Evolutionary conservation across 2,797 vertebrate genomes (phyloP).

Genomic region (Coregonus ussuriensis): DNA sequence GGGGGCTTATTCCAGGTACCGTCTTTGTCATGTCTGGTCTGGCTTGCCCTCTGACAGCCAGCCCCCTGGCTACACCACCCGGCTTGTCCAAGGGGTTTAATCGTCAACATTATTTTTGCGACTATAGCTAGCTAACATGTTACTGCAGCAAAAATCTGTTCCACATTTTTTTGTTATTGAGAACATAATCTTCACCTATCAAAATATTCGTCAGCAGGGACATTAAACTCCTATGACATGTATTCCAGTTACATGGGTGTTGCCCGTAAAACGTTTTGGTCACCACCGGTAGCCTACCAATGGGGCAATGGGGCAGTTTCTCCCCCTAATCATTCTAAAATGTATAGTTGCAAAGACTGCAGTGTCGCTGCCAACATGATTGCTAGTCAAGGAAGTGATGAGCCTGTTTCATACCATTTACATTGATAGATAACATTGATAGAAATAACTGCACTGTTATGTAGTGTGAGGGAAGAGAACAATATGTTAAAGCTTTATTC

Average conservation of each 20-base stretch:
- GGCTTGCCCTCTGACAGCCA: background rate
- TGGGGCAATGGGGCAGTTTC: background rate
- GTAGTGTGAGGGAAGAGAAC: background rate
- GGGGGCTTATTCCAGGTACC: background rate
- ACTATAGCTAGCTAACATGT: background rate
- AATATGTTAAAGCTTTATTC: background rate
- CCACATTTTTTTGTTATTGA: background rate
- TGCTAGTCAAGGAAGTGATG: background rate
- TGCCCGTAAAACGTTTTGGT: conserved; percentile 32
- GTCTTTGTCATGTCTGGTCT: background rate
- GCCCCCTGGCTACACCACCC: background rate
- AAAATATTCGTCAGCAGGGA: too few species aligned
- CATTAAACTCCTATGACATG: background rate
- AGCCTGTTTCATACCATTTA: background rate
- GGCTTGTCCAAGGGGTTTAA: background rate
- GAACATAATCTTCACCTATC: background rate
- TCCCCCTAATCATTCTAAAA: background rate
- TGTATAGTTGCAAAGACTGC: background rate
- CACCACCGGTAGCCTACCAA: conserved; percentile 7
- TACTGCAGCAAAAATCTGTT: background rate
- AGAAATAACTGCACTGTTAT: background rate
- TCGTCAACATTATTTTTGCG: background rate
- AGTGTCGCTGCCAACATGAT: background rate
- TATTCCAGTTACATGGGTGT: conserved; percentile 45
- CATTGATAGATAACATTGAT: background rate